These are phyloP conservation scores for Lepidotrigona ventralis DNA, from an alignment of 1,140 invertebrate species.

Conservation along the genomic window DNA sequence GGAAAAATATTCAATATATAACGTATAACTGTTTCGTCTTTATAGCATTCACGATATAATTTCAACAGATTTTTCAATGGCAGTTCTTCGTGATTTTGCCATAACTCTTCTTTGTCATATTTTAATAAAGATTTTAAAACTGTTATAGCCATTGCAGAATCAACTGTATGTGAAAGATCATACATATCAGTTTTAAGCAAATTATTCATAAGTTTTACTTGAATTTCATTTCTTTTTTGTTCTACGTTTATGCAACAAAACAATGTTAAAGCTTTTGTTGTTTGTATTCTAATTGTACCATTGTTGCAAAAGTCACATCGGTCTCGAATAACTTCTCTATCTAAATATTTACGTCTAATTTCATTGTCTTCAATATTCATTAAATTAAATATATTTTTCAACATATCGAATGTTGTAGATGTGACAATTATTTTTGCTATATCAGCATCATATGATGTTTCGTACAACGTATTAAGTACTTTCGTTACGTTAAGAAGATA, in stretches of 20 bases:
- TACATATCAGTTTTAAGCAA: constrained; percentile 65
- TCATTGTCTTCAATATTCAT: constrained; percentile 47
- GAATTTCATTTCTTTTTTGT: constrained; percentile 48
- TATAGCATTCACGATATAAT: constrained; percentile 54
- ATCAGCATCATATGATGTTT: constrained; percentile 47
- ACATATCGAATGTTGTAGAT: constrained; percentile 42
- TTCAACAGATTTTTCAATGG: constrained; percentile 54
- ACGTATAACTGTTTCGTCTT: constrained; percentile 52
- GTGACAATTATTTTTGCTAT: constrained; percentile 64
- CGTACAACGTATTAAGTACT: constrained; percentile 64
- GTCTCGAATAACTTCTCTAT: background rate
- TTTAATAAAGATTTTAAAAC: constrained; percentile 58
- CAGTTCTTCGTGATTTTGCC: constrained; percentile 30
- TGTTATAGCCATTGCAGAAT: constrained; percentile 58
- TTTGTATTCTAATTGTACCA: constrained; percentile 37
- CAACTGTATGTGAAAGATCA: constrained; percentile 43
- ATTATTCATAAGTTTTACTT: constrained; percentile 59
- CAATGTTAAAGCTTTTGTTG: constrained; percentile 51
- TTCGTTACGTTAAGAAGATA: constrained; percentile 55
- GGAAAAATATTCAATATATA: constrained; percentile 64
- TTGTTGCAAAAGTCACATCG: constrained; percentile 17
- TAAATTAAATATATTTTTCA: constrained; percentile 62
- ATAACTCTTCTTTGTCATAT: constrained; percentile 43
- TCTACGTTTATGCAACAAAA: constrained; percentile 58
- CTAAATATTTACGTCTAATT: constrained; percentile 13